Conservation (phyloP, 2,888 invertebrate genomes). For the Eurytoma californica region DNA sequence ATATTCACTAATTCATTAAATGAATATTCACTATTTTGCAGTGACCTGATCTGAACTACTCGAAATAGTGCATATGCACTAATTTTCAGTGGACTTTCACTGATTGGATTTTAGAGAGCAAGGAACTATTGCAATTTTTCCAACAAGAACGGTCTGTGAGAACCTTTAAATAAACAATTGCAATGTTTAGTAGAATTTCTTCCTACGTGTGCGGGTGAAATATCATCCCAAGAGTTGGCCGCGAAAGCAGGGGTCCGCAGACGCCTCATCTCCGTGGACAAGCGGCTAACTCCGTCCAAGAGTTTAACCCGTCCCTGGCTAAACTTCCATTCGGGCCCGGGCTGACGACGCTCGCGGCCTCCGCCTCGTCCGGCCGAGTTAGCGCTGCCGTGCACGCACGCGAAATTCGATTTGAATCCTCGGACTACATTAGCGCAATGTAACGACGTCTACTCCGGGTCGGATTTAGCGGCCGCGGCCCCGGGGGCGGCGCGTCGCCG, state of each 20-base stretch:
- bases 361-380: slow-evolving; percentile 46
- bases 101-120: too few relatives aligned
- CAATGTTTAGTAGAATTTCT: too few relatives aligned
- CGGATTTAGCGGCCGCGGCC: slow-evolving; percentile 28
- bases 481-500: slow-evolving; percentile 2
- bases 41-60: too few relatives aligned
- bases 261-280: background rate
- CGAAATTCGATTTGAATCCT: slow-evolving; percentile 60
- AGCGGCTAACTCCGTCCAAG: slow-evolving; percentile 44
- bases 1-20: too few relatives aligned
- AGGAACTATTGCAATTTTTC: too few relatives aligned
- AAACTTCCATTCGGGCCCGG: slow-evolving; percentile 48
- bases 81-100: too few relatives aligned
- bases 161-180: too few relatives aligned
- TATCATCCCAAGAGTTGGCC: too few relatives aligned
- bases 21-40: too few relatives aligned
- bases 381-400: slow-evolving; percentile 57
- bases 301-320: slow-evolving; percentile 40
- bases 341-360: background rate
- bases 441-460: slow-evolving; percentile 58
- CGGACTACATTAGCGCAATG: slow-evolving; percentile 51
- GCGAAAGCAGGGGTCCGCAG: background rate
- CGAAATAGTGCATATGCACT: too few relatives aligned
- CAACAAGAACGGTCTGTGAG: too few relatives aligned
- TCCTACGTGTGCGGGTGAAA: too few relatives aligned